Evolutionary conservation across 2,888 invertebrate genomes (phyloP).

Genomic region (Atethmia centrago): DNA sequence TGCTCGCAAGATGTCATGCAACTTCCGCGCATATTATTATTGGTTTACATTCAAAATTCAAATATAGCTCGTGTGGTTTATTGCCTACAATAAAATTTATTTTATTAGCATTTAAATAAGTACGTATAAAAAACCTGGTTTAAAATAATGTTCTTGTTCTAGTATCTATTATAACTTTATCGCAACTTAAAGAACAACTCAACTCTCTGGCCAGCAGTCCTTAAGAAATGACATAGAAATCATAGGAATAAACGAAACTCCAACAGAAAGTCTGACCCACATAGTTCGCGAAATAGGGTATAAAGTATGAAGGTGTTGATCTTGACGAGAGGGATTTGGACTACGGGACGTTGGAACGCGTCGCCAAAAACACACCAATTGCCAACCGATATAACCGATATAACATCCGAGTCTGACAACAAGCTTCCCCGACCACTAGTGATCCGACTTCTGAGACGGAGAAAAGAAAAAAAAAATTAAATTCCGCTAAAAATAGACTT

Average conservation of each 20-base stretch:
- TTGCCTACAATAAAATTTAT: neutral
- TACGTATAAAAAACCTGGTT: neutral
- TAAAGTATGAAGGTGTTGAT: neutral
- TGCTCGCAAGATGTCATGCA: slow-evolving; percentile 36
- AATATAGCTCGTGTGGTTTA: neutral
- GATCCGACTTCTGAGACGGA: neutral
- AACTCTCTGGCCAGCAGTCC: neutral
- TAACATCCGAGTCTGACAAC: too few species aligned
- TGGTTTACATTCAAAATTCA: slow-evolving; percentile 4
- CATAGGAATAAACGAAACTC: neutral
- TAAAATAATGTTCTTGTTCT: neutral
- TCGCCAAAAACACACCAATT: too few species aligned
- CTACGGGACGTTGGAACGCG: neutral
- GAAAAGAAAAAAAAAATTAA: neutral
- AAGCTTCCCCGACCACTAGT: too few species aligned
- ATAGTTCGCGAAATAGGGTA: neutral
- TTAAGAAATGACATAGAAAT: neutral
- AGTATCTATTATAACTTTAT: neutral
- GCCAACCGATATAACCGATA: too few species aligned
- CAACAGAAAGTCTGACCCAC: neutral
- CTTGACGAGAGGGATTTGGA: neutral
- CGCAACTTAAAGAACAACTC: neutral
- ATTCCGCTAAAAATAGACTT: neutral
- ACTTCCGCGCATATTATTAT: slow-evolving; percentile 36
- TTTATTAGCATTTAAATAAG: too few species aligned